Evolutionary conservation across 2,888 invertebrate genomes (phyloP).

Genomic region (Heliconius sara): DNA sequence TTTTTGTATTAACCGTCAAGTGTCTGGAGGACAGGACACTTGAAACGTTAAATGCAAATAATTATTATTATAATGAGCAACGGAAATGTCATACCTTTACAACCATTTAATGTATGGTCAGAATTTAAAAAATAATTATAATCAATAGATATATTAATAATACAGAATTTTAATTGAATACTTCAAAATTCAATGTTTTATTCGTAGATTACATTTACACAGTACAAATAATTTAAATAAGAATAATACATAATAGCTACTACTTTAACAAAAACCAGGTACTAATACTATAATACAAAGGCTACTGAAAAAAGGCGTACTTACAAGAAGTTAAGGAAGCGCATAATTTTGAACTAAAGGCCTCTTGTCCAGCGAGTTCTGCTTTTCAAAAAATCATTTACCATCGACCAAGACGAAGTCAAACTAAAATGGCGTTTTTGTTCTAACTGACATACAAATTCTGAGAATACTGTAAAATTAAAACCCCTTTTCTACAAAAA

Average conservation of each 20-base stretch:
- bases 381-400: neutral
- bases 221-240: neutral
- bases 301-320: neutral
- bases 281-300: neutral
- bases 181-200: neutral
- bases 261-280: neutral
- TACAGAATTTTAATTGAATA: too few relatives aligned
- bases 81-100: neutral
- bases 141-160: too few relatives aligned
- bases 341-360: neutral
- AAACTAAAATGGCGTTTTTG: conserved; percentile 49
- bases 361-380: neutral
- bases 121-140: too few relatives aligned
- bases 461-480: conserved; percentile 60
- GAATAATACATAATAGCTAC: neutral
- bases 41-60: conserved; percentile 45
- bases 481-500: conserved; percentile 68
- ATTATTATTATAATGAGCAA: neutral
- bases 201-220: neutral
- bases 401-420: conserved; percentile 7
- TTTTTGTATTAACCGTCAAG: conserved; percentile 71
- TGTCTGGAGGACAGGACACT: conserved; percentile 56
- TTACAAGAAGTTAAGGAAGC: neutral
- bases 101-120: too few relatives aligned
- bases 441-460: conserved; percentile 57